Evolutionary conservation across 2,113 vertebrate genomes (phyloP).

Genomic region (Corvus cornix): DNA sequence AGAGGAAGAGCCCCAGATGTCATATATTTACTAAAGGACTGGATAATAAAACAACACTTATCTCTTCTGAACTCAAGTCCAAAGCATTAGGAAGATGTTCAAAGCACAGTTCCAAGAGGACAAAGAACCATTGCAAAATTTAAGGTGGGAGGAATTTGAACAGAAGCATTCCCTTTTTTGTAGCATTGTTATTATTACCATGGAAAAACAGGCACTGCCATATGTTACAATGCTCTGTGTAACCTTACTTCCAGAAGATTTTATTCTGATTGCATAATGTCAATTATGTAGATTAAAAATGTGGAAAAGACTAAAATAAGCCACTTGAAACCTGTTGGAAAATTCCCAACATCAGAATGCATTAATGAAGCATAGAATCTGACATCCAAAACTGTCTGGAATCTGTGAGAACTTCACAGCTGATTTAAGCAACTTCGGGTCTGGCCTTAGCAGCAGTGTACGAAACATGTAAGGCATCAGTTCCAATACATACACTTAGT

Average conservation of each 20-base stretch:
- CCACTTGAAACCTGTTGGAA: not conserved
- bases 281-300: constrained; percentile 3
- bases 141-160: not conserved
- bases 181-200: not conserved
- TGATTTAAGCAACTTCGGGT: not conserved
- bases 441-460: not conserved
- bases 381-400: not conserved
- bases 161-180: not conserved
- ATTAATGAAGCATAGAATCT: not conserved
- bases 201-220: not conserved
- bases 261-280: not conserved
- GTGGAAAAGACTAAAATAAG: not conserved
- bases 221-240: not conserved
- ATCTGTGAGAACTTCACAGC: not conserved
- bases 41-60: not conserved
- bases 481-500: not conserved
- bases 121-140: not conserved
- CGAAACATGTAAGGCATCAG: not conserved
- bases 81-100: not conserved
- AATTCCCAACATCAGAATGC: not conserved
- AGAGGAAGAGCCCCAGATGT: not conserved
- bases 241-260: not conserved
- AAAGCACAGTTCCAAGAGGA: not conserved
- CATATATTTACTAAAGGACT: not conserved
- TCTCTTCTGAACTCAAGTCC: not conserved